Evolutionary conservation across 2,797 vertebrate species (phyloP).

Genomic region (Nasua narica): DNA sequence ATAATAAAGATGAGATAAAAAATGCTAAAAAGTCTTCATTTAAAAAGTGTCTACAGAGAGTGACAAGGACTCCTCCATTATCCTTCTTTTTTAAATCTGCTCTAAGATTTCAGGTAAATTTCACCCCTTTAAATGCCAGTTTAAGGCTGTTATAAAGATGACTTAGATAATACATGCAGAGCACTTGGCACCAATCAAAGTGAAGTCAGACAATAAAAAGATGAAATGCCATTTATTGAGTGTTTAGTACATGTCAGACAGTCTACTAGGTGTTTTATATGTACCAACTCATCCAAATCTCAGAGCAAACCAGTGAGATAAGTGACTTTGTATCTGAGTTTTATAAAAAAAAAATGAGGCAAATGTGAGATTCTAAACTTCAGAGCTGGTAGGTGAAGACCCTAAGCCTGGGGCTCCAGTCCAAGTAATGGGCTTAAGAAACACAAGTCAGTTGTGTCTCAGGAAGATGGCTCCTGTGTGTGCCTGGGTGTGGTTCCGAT

Average conservation of each 20-base stretch:
- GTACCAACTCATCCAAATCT: neutral
- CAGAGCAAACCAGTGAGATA: neutral
- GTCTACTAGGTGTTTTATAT: neutral
- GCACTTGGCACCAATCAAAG: neutral
- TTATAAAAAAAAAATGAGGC: neutral
- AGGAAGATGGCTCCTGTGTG: constrained; percentile 47
- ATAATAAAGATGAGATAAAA: neutral
- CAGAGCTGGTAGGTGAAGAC: neutral
- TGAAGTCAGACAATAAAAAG: neutral
- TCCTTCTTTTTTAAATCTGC: neutral
- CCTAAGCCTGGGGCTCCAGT: neutral
- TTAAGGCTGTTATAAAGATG: neutral
- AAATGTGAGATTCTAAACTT: neutral
- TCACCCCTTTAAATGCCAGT: neutral
- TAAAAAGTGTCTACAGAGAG: neutral
- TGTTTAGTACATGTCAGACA: neutral
- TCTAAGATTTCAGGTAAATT: neutral
- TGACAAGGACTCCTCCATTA: neutral
- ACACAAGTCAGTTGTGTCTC: constrained; percentile 1
- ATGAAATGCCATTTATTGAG: neutral
- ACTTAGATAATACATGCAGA: neutral
- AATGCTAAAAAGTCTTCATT: neutral
- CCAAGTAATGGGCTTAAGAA: neutral
- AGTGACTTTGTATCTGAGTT: neutral
- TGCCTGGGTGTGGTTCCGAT: neutral